phyloP scores from a whole-genome alignment of 2,113 vertebrate genomes.

The Odocoileus virginianus region DNA sequence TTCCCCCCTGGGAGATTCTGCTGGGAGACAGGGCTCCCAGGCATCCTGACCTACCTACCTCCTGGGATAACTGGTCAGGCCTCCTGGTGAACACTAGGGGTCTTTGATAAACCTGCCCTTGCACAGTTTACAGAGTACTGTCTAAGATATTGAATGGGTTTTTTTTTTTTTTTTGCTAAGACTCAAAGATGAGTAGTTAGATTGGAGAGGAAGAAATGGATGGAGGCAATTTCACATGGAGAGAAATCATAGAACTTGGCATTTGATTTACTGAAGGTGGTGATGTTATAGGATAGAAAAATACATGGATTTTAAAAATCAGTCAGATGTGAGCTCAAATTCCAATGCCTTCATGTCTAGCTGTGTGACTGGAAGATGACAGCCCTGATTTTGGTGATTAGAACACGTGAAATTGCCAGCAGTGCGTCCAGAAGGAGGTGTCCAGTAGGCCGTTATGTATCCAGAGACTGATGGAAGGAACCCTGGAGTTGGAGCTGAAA shows the following conservation, averaged over 20 bases:
- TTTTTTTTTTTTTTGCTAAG: background rate
- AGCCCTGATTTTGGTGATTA: background rate
- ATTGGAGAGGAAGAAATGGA: background rate
- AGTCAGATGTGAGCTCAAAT: background rate
- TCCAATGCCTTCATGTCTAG: background rate
- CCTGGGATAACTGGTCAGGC: background rate
- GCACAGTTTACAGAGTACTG: fast-evolving
- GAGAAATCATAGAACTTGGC: background rate
- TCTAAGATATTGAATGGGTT: background rate
- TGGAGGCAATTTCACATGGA: background rate
- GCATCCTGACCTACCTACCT: background rate
- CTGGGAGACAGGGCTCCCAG: background rate
- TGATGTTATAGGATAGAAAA: background rate
- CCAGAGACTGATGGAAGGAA: background rate
- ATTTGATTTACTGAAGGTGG: background rate
- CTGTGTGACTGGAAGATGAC: background rate
- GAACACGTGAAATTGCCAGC: background rate
- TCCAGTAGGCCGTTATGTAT: background rate
- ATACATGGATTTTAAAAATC: background rate
- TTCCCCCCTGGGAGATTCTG: background rate
- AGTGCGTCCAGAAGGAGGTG: background rate
- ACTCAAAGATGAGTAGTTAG: background rate
- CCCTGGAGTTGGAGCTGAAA: background rate
- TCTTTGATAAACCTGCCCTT: background rate
- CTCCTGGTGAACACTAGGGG: background rate